Base-by-base conservation (phyloP, 1,140 invertebrate species). In the Penaeus indicus region DNA sequence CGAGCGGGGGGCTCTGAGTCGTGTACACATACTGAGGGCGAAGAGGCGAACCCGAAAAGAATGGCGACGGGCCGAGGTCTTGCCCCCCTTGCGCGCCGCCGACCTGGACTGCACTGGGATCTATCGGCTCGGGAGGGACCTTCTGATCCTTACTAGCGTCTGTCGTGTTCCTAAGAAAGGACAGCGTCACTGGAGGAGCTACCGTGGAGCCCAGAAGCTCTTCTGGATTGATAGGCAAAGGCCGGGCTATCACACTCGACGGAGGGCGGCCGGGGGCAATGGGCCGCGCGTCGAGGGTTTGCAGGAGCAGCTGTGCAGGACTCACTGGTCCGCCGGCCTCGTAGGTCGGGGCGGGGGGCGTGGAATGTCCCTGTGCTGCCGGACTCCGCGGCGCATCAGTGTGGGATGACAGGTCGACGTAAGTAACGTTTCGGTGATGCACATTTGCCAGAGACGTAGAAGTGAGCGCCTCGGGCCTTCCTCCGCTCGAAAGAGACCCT, bases 401-500 rank as follows among this genome's bases (percentile, higher is more conserved):
- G 10, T n/a, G 21, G 62, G n/a, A 4, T 16, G 47, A 19, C 22
- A n/a, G 19, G 82, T 38, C 25, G 21, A 38, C 3, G 42, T 47
- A 32, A 79, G 67, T 32, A 4, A 81, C 21, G 54, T 87, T 87
- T 5, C 60, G 60, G n/a, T 87, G 85, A 16, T 79, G 21, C 13
- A 75, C 77, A 25, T 81, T 62, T 54, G 85, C 85, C 25, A 87
- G 85, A 13, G 85, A 77, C 13, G 85, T 87, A 19, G 47, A 81
- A n/a, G 42, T 62, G n/a, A 87, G 78, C 27, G 85, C 19, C 47
- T 19, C n/a, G 7, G 78, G 85, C 60, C 81, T 81, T n/a, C 25
- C n/a, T 13, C 10, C 54, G 16, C 54, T 2, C 54, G 54, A 16
- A 54, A 16, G 54, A 54, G 54, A 54, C 10, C 54, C 54, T 54